phyloP scores from a whole-genome alignment of 2,888 invertebrate genomes.

The Cyaniris semiargus region DNA sequence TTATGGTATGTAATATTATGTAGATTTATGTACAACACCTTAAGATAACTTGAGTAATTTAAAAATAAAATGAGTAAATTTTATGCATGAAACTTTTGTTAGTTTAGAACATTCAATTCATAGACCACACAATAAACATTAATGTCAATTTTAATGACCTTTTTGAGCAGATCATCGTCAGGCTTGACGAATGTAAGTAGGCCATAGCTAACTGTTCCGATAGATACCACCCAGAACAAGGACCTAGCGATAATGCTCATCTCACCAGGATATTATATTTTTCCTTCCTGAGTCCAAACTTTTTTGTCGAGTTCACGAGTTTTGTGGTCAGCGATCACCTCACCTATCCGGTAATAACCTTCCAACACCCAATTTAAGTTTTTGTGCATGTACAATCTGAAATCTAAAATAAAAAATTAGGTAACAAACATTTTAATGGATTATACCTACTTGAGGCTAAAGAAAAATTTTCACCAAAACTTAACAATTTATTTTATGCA shows the following conservation, averaged over 20 bases:
- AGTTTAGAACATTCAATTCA: slow-evolving; percentile 39
- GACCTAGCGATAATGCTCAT: slow-evolving; percentile 74
- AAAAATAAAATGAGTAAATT: background rate
- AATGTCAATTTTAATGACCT: slow-evolving; percentile 62
- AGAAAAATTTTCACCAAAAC: background rate
- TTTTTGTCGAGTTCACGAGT: slow-evolving; percentile 78
- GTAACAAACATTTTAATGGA: background rate
- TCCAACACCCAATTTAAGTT: slow-evolving; percentile 84
- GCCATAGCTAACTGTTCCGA: slow-evolving; percentile 81
- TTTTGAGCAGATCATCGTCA: slow-evolving; percentile 77
- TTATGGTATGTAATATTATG: background rate
- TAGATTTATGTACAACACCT: background rate
- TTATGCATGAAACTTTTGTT: background rate
- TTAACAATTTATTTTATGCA: too few relatives aligned
- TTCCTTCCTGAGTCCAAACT: slow-evolving; percentile 79
- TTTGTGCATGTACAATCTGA: slow-evolving; percentile 84
- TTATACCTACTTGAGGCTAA: background rate
- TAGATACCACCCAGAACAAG: slow-evolving; percentile 81
- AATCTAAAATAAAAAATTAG: slow-evolving; percentile 78
- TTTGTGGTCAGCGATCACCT: slow-evolving; percentile 77
- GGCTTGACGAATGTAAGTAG: slow-evolving; percentile 80
- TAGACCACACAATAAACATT: slow-evolving; percentile 44
- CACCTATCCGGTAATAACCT: slow-evolving; percentile 85
- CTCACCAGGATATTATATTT: slow-evolving; percentile 69
- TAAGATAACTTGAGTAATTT: background rate